Percentiles rank a stretch among this genome's conserved stretches.
Evolutionary conservation across 1,140 invertebrate genomes (phyloP).

Genomic region (Chymomyza costata): DNA sequence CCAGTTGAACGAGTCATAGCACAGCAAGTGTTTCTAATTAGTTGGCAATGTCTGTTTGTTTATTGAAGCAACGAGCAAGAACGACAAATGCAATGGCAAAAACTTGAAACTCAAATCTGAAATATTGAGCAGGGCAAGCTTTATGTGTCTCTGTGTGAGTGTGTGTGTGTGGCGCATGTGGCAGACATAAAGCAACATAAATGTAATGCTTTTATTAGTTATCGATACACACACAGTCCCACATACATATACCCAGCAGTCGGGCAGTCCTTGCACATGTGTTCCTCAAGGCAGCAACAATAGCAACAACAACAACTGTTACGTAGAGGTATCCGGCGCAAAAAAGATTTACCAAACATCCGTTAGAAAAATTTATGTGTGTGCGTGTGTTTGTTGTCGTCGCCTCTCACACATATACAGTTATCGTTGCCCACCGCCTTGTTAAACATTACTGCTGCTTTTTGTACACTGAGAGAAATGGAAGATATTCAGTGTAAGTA

Average conservation of each 20-base stretch:
- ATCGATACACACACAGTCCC: conserved; percentile 46
- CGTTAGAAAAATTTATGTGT: conserved; percentile 42
- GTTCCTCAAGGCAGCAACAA: too few species aligned
- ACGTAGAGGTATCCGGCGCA: conserved; percentile 65
- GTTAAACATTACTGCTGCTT: too few species aligned
- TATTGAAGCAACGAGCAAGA: conserved; percentile 1
- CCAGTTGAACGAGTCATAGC: too few species aligned
- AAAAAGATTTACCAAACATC: conserved; percentile 68
- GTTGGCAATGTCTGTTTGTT: conserved; percentile 42
- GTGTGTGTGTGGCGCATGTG: background rate
- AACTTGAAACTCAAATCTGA: conserved; percentile 55
- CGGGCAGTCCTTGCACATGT: too few species aligned
- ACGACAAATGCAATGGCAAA: conserved; percentile 25
- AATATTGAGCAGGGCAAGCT: conserved; percentile 52
- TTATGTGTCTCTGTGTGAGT: too few species aligned
- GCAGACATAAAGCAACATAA: conserved; percentile 39
- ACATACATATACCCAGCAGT: conserved; percentile 3
- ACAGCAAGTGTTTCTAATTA: conserved; percentile 55
- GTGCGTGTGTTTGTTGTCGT: conserved; percentile 3
- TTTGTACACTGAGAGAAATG: too few species aligned
- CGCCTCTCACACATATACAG: too few species aligned
- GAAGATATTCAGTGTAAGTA: too few species aligned
- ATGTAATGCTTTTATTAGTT: conserved; percentile 70
- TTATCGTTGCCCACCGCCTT: too few species aligned
- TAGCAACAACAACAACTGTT: too few species aligned